These are phyloP conservation scores for Zaprionus ghesquierei DNA, from an alignment of 1,140 invertebrate species.

Conservation along the genomic window DNA sequence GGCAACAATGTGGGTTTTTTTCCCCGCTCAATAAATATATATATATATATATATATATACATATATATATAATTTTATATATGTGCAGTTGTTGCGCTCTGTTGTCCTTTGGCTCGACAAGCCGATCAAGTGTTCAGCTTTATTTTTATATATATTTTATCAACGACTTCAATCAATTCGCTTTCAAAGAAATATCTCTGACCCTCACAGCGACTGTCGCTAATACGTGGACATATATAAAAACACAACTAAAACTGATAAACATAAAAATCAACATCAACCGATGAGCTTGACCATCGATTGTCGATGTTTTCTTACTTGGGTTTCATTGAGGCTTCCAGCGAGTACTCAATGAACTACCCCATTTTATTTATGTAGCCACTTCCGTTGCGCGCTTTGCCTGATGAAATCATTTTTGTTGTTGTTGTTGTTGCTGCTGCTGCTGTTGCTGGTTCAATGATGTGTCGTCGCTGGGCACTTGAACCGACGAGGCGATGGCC, in stretches of 20 bases:
- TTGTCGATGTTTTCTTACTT: background rate
- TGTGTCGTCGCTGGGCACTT: slow-evolving; percentile 48
- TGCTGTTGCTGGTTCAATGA: slow-evolving; percentile 33
- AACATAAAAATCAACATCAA: slow-evolving; percentile 8
- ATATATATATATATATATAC: background rate
- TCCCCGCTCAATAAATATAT: background rate
- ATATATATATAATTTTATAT: background rate
- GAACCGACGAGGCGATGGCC: slow-evolving; percentile 51
- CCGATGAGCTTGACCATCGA: slow-evolving; percentile 4
- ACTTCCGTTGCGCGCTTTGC: slow-evolving; percentile 32
- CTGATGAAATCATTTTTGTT: slow-evolving; percentile 54
- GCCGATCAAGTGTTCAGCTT: background rate
- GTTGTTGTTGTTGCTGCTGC: slow-evolving; percentile 5
- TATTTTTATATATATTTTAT: background rate
- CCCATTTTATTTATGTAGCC: slow-evolving; percentile 31
- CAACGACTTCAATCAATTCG: background rate
- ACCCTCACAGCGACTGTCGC: background rate
- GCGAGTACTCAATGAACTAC: slow-evolving; percentile 36
- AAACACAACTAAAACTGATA: background rate
- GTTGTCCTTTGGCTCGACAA: background rate
- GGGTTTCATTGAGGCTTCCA: slow-evolving; percentile 1
- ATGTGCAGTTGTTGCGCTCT: background rate
- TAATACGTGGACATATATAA: background rate
- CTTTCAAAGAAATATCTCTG: slow-evolving; percentile 1
- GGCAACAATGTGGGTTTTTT: slow-evolving; percentile 19